A percentile compares a stretch with the other conserved stretches of the same genome.
Conservation (phyloP, 2,113 vertebrate genomes). For the Saccopteryx bilineata region DNA sequence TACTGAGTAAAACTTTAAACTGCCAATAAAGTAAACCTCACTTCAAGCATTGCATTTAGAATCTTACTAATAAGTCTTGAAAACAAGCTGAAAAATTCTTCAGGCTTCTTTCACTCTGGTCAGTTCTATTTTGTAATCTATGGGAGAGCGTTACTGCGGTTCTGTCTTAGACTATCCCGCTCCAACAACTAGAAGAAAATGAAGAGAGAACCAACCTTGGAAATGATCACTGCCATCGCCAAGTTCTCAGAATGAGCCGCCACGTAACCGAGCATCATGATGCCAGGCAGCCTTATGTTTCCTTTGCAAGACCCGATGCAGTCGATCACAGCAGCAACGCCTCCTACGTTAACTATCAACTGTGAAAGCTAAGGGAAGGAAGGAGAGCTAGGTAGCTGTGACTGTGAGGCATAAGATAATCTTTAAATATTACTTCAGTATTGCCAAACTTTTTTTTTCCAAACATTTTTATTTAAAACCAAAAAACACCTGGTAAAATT, state of each 20-base stretch:
- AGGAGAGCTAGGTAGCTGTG: slow-evolving; percentile 46
- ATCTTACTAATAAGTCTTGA: background rate
- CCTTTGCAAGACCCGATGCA: slow-evolving; percentile 92
- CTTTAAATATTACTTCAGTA: background rate
- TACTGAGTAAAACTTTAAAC: background rate
- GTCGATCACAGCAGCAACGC: slow-evolving; percentile 91
- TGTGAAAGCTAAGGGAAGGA: slow-evolving; percentile 91
- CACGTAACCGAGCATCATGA: slow-evolving; percentile 96
- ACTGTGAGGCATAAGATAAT: slow-evolving; percentile 10
- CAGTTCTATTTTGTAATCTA: background rate
- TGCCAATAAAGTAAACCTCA: slow-evolving; percentile 41
- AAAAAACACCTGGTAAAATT: background rate
- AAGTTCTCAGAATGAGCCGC: slow-evolving; percentile 95
- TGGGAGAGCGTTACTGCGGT: slow-evolving; percentile 17
- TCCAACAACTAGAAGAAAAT: slow-evolving; percentile 59
- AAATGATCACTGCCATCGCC: slow-evolving; percentile 96
- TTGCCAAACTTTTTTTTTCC: background rate
- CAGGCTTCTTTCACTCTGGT: background rate
- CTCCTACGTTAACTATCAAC: slow-evolving; percentile 92
- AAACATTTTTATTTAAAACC: background rate
- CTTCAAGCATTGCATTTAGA: background rate
- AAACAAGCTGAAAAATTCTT: background rate
- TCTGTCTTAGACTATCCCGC: slow-evolving; percentile 54
- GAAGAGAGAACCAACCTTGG: slow-evolving; percentile 91
- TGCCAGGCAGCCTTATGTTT: slow-evolving; percentile 93